Percentiles rank a stretch among this genome's conserved stretches.
Evolutionary conservation across 2,797 vertebrate genomes (phyloP).

Genomic region (Coregonus suidteri): DNA sequence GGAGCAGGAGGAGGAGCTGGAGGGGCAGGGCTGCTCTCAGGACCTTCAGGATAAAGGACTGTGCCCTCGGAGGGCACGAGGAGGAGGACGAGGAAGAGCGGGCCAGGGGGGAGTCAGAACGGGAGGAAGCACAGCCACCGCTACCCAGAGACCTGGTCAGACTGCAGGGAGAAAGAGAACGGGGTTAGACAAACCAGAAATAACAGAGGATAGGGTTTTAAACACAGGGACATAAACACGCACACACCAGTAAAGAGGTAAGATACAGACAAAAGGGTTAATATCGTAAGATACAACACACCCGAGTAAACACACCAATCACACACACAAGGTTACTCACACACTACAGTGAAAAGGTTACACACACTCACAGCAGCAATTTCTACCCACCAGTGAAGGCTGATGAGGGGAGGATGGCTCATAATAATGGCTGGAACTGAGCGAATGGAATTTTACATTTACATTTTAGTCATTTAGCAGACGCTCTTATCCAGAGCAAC

Average conservation of each 20-base stretch:
- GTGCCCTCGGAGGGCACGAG: constrained; percentile 50
- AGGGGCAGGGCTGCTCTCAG: constrained; percentile 91
- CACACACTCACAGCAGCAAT: not conserved
- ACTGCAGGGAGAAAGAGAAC: constrained; percentile 47
- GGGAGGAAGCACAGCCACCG: constrained; percentile 95
- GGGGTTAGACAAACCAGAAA: constrained; percentile 7
- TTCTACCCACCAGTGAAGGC: not conserved
- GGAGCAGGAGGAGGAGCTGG: constrained; percentile 90
- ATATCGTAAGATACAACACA: not conserved
- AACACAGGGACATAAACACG: constrained; percentile 16
- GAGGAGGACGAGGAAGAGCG: constrained; percentile 72
- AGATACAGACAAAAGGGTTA: too few species aligned
- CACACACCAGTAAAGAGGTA: too few species aligned
- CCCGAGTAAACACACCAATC: not conserved
- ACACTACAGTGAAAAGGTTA: not conserved
- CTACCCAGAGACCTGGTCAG: constrained; percentile 75
- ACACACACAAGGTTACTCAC: not conserved
- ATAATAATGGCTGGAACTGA: too few species aligned
- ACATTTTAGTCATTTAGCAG: too few species aligned
- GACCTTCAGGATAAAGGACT: constrained; percentile 88
- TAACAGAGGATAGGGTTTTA: constrained; percentile 15
- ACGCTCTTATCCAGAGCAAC: too few species aligned
- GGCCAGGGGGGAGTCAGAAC: constrained; percentile 86
- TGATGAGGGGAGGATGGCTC: too few species aligned
- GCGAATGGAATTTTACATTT: too few species aligned